A percentile compares a stretch with the other conserved stretches of the same genome.
phyloP scores from a whole-genome alignment of 92 coral and sea anemone genomes.

The Porites cylindrica region DNA sequence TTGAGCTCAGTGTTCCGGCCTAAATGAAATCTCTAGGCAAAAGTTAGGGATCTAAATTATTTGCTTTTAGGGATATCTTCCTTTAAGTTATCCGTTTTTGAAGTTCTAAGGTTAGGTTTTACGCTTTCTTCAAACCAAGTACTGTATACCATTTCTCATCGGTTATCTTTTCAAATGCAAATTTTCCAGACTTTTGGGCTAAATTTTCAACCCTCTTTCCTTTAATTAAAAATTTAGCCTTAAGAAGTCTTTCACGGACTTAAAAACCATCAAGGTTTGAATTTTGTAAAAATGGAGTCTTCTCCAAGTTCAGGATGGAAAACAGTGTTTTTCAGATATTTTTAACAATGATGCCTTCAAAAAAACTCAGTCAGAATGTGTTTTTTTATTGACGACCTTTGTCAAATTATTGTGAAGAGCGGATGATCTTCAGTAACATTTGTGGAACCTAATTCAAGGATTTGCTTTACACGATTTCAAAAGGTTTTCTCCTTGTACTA shows the following conservation, averaged over 20 bases:
- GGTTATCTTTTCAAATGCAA: background rate
- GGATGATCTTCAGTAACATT: no score
- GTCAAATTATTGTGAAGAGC: no score
- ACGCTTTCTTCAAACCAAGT: background rate
- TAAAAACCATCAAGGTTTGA: background rate
- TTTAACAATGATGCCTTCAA: background rate
- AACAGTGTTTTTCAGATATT: background rate
- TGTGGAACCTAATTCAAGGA: no score
- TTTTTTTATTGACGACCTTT: no score
- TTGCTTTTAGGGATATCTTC: background rate
- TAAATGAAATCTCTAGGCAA: background rate
- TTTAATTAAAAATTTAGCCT: background rate
- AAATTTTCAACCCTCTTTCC: background rate
- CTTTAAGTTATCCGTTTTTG: background rate
- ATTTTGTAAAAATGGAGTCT: no score
- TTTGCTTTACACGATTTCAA: no score
- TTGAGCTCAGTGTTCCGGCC: background rate
- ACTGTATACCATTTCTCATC: background rate
- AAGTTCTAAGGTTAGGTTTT: background rate
- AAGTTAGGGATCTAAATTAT: slow-evolving; percentile 1
- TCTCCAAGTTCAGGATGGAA: no score
- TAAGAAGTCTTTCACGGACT: background rate
- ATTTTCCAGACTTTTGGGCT: background rate
- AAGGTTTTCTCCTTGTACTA: no score
- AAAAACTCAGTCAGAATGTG: background rate